Base-by-base conservation (phyloP, 2,888 invertebrate species). In the Eurois occulta region DNA sequence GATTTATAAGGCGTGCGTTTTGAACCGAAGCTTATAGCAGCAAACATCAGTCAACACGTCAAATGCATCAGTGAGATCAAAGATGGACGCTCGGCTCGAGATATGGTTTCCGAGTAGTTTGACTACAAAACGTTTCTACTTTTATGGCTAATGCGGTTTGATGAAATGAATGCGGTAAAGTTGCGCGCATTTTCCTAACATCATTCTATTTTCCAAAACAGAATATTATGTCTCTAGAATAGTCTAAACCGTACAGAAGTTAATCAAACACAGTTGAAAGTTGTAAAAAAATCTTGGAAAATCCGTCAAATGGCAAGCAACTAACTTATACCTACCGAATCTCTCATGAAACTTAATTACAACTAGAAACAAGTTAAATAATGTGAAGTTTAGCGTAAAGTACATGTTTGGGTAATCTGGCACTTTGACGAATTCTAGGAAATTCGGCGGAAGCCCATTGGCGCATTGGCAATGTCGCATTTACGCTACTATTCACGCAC, bases 401-500 rank as follows among this genome's bases (percentile, higher is more conserved):
- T 28, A 46, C 71, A 55, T 64, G 32, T 71, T 80, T 84, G 55
- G 18, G 66, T 72, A 68, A 75, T 75, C 32, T 55, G 73, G 28
- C 70, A 55, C 60, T 80, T 60, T 38, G 28, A 32, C 48, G 58
- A 77, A 84, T 75, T 77, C 82, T 52, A 72, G 46, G 83, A 68
- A 80, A 60, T 64, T 41, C 66, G 32, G 71, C 71, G 46, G 52
- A 10, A 18, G 46, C 81, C 55, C 48, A 28, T 38, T 66, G 82
- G 81, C 75, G 86, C 84, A 85, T 68, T 73, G 81, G 70, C 58
- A 65, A 75, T 75, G 67, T 70, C 74, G 79, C 62, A 85, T 84
- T 87, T 80, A 83, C 85, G 68, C 74, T 84, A 86, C 90, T 91
- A 88, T 89, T 90, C 90, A 93, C 93, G 93, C 93, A 91, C 84